Evolutionary conservation across 1,140 invertebrate genomes (phyloP), one percentile per base, ranked within the genome.

Genomic region (Parapsyche elsis): DNA sequence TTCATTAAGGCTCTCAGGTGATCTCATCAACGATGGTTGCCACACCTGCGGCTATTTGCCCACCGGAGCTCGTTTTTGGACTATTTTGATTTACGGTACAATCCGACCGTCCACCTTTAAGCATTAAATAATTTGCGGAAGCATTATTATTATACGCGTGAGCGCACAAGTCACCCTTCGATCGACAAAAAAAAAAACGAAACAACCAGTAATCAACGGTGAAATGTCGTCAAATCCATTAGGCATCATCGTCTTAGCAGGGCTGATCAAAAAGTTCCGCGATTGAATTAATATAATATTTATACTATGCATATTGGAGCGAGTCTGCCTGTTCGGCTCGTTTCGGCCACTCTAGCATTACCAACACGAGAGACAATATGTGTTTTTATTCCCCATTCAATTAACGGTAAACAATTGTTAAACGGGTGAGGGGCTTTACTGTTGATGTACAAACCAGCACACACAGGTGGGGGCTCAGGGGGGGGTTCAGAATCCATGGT

Each of bases 121-220:
- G 30, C 71, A 19, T 73, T 73, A 46, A 73, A 73, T 73, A 73
- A 73, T 73, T 73, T 73, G 71, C 71, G 71, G 71, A 73, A 73
- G 38, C 44, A 21, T 57, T 57, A 38, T 38, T 38, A 38, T 38
- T 38, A 38, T 38, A 38, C 30, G 30, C 30, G 30, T 46, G 5
- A 46, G 12, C 49, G 16, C 16, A 16, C 49, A 12, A 53, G 12
- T 21, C 61, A 12, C 44, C 71, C 30, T 38, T 24, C 4, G n/a
- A 24, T 67, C 9, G 64, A 12, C 23, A 23, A 9, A 61, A 61
- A 24, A 24, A 23, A 12, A 10, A 23, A 64, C 10, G 12, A 64
- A 64, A 64, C 9, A 64, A 67, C n/a, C 19, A 0, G 44, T 19
- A 46, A 46, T 49, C 71, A 24, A 2, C 71, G n/a, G 12, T 14